Conservation (phyloP, 2,113 vertebrate species). For the Anhinga rufa region DNA sequence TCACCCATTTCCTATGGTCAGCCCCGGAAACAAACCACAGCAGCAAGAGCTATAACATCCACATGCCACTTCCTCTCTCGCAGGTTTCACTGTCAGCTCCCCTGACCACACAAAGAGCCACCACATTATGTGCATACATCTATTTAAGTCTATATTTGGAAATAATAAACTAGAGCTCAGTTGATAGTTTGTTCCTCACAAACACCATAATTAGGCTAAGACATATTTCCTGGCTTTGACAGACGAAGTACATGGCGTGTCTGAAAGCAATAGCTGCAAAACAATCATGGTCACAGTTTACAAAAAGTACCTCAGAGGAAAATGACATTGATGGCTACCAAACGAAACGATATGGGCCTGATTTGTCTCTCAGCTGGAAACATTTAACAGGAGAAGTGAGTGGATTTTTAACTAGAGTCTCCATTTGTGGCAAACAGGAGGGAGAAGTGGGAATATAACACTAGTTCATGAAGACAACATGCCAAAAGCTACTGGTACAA, state of each 20-base stretch:
- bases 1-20: conserved; percentile 16
- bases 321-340: not conserved
- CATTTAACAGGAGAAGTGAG: not conserved
- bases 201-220: conserved; percentile 33
- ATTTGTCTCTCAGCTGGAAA: conserved; percentile 28
- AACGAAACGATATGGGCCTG: not conserved
- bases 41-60: not conserved
- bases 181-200: conserved; percentile 14
- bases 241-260: not conserved
- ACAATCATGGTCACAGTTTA: not conserved
- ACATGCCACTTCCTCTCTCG: not conserved
- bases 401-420: not conserved
- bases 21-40: not conserved
- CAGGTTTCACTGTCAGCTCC: not conserved
- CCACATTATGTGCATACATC: not conserved
- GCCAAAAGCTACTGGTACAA: not conserved
- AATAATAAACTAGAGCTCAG: not conserved
- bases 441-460: not conserved
- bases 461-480: not conserved
- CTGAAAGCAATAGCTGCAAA: not conserved
- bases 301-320: not conserved
- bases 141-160: conserved; percentile 38
- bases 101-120: not conserved
- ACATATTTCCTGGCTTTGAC: conserved; percentile 15
- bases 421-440: not conserved